phyloP scores from a whole-genome alignment of 2,113 vertebrate genomes.

The Fukomys damarensis region DNA sequence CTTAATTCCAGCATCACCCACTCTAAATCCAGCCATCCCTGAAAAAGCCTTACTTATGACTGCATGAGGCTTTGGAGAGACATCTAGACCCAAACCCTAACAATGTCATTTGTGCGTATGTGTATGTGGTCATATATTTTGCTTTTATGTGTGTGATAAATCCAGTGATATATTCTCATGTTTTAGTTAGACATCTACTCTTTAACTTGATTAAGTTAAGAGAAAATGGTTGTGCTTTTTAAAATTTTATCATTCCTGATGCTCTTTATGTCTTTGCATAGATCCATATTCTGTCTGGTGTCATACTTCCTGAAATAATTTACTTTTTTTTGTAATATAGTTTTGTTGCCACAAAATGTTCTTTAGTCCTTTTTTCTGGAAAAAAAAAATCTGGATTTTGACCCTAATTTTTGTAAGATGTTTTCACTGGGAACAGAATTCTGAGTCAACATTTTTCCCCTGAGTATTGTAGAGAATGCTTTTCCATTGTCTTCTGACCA shows the following conservation, averaged over 20 bases:
- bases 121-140: not conserved
- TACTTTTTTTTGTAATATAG: not conserved
- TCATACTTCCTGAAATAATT: not conserved
- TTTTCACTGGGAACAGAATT: not conserved
- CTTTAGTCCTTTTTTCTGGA: not conserved
- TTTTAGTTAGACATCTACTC: not conserved
- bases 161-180: not conserved
- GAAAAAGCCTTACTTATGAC: too few relatives aligned
- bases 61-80: too few relatives aligned
- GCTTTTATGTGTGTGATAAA: not conserved
- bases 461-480: not conserved
- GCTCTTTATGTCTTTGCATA: not conserved
- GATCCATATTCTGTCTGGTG: not conserved
- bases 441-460: not conserved
- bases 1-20: too few relatives aligned
- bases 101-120: not conserved
- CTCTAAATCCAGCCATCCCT: too few relatives aligned
- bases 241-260: not conserved
- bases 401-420: not conserved
- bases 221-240: not conserved
- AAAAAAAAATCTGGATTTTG: not conserved
- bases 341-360: not conserved
- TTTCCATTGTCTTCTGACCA: not conserved
- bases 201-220: not conserved
- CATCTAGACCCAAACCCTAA: too few relatives aligned